Percentiles rank a stretch among this genome's conserved stretches.
Conservation (phyloP, 2,888 invertebrate species). For the Ernsta delagoae region DNA sequence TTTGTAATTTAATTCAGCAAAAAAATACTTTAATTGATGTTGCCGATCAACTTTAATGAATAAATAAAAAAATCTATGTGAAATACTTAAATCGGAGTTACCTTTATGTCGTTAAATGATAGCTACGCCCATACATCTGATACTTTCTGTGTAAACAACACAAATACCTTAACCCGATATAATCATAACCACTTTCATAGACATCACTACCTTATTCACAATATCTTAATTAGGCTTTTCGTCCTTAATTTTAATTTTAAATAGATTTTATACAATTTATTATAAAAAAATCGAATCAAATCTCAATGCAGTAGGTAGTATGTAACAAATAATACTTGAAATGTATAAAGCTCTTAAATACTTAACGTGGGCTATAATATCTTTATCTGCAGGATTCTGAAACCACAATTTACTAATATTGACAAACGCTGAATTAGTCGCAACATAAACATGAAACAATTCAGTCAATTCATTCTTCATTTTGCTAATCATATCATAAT, state of each 20-base stretch:
- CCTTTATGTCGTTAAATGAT: too few relatives aligned
- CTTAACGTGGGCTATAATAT: slow-evolving; percentile 13
- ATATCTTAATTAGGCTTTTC: slow-evolving; percentile 31
- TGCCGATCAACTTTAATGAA: too few relatives aligned
- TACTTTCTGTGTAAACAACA: not conserved
- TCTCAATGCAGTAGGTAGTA: slow-evolving; percentile 15
- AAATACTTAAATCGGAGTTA: too few relatives aligned
- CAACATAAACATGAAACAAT: slow-evolving; percentile 72
- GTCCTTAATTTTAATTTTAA: slow-evolving; percentile 13
- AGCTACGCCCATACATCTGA: too few relatives aligned
- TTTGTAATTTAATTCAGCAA: too few relatives aligned
- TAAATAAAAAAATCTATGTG: too few relatives aligned
- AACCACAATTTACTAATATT: slow-evolving; percentile 30
- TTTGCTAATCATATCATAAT: slow-evolving; percentile 45
- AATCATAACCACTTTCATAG: not conserved
- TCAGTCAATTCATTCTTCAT: slow-evolving; percentile 68
- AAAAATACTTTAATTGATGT: too few relatives aligned
- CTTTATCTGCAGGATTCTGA: slow-evolving; percentile 22
- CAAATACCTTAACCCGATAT: not conserved
- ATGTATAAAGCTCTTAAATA: slow-evolving; percentile 27
- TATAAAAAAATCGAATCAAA: slow-evolving; percentile 16
- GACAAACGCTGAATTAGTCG: slow-evolving; percentile 43
- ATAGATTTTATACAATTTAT: not conserved
- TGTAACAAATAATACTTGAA: slow-evolving; percentile 21
- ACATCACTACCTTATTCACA: slow-evolving; percentile 30